phyloP scores from a whole-genome alignment of 1,140 invertebrate genomes.

The Thalassaphorura encarpata region DNA sequence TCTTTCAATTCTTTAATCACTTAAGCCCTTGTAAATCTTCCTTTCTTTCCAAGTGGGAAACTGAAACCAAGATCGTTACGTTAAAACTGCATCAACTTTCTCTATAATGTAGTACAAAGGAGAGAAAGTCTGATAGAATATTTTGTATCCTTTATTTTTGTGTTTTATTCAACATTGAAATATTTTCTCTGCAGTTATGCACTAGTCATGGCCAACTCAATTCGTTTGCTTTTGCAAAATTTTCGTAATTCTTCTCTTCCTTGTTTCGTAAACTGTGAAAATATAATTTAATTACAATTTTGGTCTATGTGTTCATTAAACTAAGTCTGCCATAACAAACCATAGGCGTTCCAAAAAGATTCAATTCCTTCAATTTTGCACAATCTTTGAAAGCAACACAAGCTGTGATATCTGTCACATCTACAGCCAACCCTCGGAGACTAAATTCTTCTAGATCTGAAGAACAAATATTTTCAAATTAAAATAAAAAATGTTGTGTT shows the following conservation, averaged over 20 bases:
- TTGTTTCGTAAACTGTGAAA: too few species aligned
- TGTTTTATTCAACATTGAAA: background rate
- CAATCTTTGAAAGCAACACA: conserved; percentile 16
- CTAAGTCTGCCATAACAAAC: background rate
- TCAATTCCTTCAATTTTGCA: conserved; percentile 10
- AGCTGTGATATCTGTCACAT: conserved; percentile 15
- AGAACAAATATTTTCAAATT: conserved; percentile 1
- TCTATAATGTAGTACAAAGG: too few species aligned
- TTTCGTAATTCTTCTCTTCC: too few species aligned
- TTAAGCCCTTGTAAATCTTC: background rate
- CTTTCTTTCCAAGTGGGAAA: too few species aligned
- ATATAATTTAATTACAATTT: too few species aligned
- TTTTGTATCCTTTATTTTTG: background rate
- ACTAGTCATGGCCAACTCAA: background rate
- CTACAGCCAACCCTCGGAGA: conserved; percentile 14
- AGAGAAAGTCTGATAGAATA: background rate
- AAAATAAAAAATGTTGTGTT: background rate
- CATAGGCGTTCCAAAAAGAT: conserved; percentile 4
- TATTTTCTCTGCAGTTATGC: background rate
- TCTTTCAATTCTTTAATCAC: background rate
- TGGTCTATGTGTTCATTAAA: too few species aligned
- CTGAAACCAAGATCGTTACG: background rate
- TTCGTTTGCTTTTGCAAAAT: too few species aligned
- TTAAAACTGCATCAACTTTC: background rate
- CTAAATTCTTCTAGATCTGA: conserved; percentile 19